These are phyloP conservation scores for Parus major DNA, from an alignment of 2,113 vertebrate species.

Conservation along the genomic window DNA sequence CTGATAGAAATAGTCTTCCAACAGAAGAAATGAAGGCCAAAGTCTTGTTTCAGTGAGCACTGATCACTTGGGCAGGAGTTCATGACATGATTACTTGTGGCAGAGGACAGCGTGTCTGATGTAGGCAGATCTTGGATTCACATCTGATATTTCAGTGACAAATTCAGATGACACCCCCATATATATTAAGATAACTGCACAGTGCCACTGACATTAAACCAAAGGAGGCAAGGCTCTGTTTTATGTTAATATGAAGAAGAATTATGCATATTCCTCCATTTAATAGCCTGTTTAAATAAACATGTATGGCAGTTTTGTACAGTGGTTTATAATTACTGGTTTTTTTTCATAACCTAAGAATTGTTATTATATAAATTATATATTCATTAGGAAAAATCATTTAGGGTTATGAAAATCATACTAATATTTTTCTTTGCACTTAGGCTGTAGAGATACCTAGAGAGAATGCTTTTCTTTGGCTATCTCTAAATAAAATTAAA, in stretches of 20 bases:
- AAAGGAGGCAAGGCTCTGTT: background rate
- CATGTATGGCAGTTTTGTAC: background rate
- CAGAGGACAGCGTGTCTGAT: background rate
- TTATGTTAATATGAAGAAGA: background rate
- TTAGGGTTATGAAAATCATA: background rate
- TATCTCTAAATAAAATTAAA: background rate
- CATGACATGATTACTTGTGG: rapidly evolving
- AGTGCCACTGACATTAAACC: background rate
- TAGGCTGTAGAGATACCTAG: background rate
- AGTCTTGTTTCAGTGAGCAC: background rate
- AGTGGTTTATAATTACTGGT: background rate
- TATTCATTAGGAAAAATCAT: background rate
- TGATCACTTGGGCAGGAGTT: background rate
- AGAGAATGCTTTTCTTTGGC: background rate
- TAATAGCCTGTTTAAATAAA: background rate
- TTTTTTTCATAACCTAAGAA: background rate
- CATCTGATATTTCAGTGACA: background rate
- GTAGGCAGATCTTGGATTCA: background rate
- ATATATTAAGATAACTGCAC: background rate
- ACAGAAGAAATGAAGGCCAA: background rate
- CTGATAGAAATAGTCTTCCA: background rate
- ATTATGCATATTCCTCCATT: background rate
- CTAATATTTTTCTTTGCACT: background rate
- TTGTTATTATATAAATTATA: background rate
- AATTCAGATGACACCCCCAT: background rate